Conservation (phyloP, 2,113 vertebrate species). For the Potamarius usumacintae region DNA sequence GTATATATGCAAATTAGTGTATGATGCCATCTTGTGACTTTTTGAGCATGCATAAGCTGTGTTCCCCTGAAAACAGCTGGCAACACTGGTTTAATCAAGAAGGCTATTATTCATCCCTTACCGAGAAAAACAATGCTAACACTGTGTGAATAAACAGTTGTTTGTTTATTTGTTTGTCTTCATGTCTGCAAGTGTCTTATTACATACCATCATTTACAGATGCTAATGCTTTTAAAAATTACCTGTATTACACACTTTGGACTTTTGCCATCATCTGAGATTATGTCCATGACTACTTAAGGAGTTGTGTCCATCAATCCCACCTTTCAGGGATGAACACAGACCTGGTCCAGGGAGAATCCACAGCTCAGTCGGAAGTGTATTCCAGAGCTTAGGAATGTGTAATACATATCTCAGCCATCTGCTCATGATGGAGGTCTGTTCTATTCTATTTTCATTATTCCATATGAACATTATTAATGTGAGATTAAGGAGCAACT, state of each 20-base stretch:
- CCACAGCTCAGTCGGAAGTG: neutral
- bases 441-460: slow-evolving; percentile 29
- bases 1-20: neutral
- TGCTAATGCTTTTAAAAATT: neutral
- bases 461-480: slow-evolving; percentile 60
- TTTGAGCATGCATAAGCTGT: neutral
- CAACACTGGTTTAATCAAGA: no score
- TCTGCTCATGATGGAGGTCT: slow-evolving; percentile 26
- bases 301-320: neutral
- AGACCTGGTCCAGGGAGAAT: slow-evolving; percentile 14
- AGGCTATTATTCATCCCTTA: no score
- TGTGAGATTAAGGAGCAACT: slow-evolving; percentile 56
- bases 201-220: neutral
- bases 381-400: slow-evolving; percentile 2
- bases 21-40: neutral
- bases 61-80: no score
- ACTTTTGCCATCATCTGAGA: neutral
- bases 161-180: no score
- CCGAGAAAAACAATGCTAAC: no score
- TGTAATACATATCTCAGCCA: slow-evolving; percentile 5
- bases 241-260: neutral
- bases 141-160: no score
- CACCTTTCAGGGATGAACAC: slow-evolving; percentile 1
- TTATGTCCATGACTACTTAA: neutral
- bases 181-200: neutral